A percentile compares a stretch with the other conserved stretches of the same genome.
Conservation (phyloP, 1,140 invertebrate species). For the Planococcus citri region DNA sequence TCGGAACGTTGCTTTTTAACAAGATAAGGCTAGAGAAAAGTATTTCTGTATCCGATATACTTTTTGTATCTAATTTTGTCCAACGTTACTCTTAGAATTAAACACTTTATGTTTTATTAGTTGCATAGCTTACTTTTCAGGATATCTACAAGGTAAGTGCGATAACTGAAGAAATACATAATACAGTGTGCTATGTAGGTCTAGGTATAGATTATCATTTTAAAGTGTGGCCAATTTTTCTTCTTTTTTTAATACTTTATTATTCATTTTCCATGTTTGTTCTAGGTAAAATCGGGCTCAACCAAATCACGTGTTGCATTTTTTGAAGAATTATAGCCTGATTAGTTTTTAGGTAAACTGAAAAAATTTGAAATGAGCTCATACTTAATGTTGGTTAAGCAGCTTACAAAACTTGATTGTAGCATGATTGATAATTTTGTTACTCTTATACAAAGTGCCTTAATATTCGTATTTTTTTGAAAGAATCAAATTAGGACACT, state of each 20-base stretch:
- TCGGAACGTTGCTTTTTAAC: not conserved
- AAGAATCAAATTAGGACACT: too few species aligned
- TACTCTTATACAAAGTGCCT: too few species aligned
- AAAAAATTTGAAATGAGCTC: too few species aligned
- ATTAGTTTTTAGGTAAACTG: too few species aligned
- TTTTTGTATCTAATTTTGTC: not conserved
- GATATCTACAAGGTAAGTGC: slow-evolving; percentile 10
- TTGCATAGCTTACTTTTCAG: slow-evolving; percentile 1
- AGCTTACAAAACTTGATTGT: too few species aligned
- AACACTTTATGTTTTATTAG: not conserved
- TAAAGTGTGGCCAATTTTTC: too few species aligned
- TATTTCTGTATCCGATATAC: not conserved
- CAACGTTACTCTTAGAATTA: not conserved
- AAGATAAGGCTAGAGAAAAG: not conserved
- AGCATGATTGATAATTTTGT: too few species aligned
- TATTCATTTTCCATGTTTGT: slow-evolving; percentile 29
- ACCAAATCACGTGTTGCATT: slow-evolving; percentile 87
- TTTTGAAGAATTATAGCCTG: slow-evolving; percentile 70
- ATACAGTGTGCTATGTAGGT: too few species aligned
- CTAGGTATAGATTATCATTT: too few species aligned
- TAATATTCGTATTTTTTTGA: too few species aligned
- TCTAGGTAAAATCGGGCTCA: slow-evolving; percentile 68
- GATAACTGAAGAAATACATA: too few species aligned
- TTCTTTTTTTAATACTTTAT: slow-evolving; percentile 10
- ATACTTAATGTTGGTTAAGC: too few species aligned